Evolutionary conservation across 2,797 vertebrate species (phyloP).

Genomic region (Echeneis naucrates): DNA sequence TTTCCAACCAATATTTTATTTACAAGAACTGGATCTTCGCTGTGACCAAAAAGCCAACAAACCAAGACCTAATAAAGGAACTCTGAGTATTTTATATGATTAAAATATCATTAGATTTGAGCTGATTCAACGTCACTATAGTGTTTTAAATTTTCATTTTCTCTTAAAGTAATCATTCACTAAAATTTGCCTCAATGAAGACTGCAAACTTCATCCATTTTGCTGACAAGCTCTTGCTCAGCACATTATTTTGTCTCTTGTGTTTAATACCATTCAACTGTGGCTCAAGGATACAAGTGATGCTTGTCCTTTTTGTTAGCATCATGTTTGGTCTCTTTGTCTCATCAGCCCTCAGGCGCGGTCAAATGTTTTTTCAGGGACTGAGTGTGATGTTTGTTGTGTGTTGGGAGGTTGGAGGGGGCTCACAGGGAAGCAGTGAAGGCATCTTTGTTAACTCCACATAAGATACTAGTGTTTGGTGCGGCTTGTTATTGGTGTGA

Average conservation of each 20-base stretch:
- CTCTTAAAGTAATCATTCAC: neutral
- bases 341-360: constrained; percentile 43
- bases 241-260: constrained; percentile 26
- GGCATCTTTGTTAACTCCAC: constrained; percentile 74
- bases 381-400: constrained; percentile 79
- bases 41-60: neutral
- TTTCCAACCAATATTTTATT: neutral
- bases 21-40: neutral
- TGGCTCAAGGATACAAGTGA: constrained; percentile 18
- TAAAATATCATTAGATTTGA: neutral
- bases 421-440: constrained; percentile 58
- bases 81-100: no score
- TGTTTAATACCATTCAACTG: constrained; percentile 25
- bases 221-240: constrained; percentile 14
- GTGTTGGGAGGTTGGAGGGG: constrained; percentile 41
- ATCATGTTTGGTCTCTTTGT: constrained; percentile 76
- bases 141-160: neutral
- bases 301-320: constrained; percentile 51
- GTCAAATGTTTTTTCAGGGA: constrained; percentile 70
- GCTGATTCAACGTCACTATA: neutral
- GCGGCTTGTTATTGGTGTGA: constrained; percentile 64
- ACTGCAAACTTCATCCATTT: neutral
- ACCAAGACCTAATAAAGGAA: neutral
- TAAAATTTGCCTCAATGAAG: neutral
- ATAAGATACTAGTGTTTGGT: constrained; percentile 76